Base-by-base conservation (phyloP, 1,140 invertebrate species). In the Wiebesia pumilae region DNA sequence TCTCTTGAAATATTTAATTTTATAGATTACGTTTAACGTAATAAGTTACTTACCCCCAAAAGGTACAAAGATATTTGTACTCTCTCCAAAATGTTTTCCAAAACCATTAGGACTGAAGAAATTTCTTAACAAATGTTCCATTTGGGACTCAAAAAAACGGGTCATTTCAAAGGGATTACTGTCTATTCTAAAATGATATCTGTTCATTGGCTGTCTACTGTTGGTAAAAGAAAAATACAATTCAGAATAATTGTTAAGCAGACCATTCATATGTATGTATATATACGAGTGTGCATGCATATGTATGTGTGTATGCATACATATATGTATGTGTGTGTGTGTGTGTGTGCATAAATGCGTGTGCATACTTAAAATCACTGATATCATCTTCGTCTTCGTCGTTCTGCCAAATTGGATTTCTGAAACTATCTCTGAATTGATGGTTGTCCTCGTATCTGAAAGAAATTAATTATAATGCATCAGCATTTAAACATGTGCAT, bases 351-450 rank as follows among this genome's bases (percentile, higher is more conserved):
- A 69, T 51, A 77, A 62, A 75, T 58, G 54, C 69, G 47, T 30
- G 80, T 27, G 47, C 3, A 38, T 83, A 93, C 92, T 90, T 90
- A 62, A 90, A 90, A 47, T 91, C 90, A 85, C 85, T 88, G 30
- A 86, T 88, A 81, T 91, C 90, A 51, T 90, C 89, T 21, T 92
- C 91, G 35, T 91, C 90, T 6, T 91, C 89, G 78, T 92, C 89
- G 54, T 87, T 91, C 65, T 91, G 89, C 92, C 92, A 93, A 88
- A 93, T 91, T 40, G 92, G 90, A 88, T 93, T 91, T 69, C 89
- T 89, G 81, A 93, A 93, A 73, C 78, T 87, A 30, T 91, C 82
- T 35, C 79, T 87, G 43, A 86, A 82, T 30, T 73, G 84, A 30
- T 73, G 77, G 75, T 88, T 47, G 38, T 90, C 87, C n/a, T 87